Evolutionary conservation across 53 echinoderm and acorn worm genomes (phyloP), one percentile per base, ranked within the genome.

Genomic region (Paracentrotus lividus): DNA sequence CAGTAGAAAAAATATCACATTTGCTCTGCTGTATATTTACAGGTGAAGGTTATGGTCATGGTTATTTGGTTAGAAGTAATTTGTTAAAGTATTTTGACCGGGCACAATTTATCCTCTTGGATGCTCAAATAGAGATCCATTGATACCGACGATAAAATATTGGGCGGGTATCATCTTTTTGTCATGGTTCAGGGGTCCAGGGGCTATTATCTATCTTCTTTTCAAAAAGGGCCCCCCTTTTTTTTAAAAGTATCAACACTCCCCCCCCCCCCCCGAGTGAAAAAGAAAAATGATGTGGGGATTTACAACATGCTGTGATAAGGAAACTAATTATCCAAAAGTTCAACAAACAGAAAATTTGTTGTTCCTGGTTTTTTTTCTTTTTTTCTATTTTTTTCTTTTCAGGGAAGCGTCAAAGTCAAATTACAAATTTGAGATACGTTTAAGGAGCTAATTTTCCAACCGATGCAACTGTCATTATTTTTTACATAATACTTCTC

Each of bases 41-140:
- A 40, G 72, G 8, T 8, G 10, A 40, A 36, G 20, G 1, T 40
- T 40, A 14, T 1, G 72, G 72, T 72, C 72, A 72, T 40, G 72
- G 72, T 18, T 40, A 72, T 72, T 72, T 29, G 9, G 18, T 8
- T 0, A 64, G 64, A 32, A 20, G 38, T 72, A 72, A 72, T 72
- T 72, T 72, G 36, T 5, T 15, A 72, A 72, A 72, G 72, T 40
- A 72, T 72, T 72, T 38, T 72, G 72, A 40, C 72, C 72, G 40
- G 33, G 40, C 36, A 21, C 72, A 16, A 40, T 72, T 72, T 72
- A 38, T 72, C 72, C 72, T 2, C 72, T 72, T 38, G 15, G 36
- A 32, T 40, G 72, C 72, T 72, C 40, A 40, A 72, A 72, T 20
- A 4, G 72, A 72, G 4, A 40, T 72, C n/a, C 72, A 72, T 20